These are phyloP conservation scores for Eurystomus glaucurus DNA, from an alignment of 2,797 vertebrate genomes.

Conservation along the genomic window DNA sequence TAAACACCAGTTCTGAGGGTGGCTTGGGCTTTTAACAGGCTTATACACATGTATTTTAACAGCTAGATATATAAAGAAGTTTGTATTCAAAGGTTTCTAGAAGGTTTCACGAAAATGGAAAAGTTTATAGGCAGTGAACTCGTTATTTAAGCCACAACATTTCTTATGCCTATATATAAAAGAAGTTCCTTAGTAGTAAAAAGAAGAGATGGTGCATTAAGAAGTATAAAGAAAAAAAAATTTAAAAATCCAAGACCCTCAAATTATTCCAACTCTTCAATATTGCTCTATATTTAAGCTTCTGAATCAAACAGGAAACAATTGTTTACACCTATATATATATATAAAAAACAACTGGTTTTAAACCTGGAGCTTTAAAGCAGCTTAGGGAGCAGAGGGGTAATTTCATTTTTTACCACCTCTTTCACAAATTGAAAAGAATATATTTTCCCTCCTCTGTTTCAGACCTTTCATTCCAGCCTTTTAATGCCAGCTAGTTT, in stretches of 20 bases:
- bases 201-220: background rate
- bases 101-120: too few relatives aligned
- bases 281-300: background rate
- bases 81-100: background rate
- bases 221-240: background rate
- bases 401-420: background rate
- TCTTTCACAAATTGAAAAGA: background rate
- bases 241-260: background rate
- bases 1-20: background rate
- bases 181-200: background rate
- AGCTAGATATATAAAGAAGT: background rate
- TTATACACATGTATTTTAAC: background rate
- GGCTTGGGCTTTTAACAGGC: background rate
- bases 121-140: background rate
- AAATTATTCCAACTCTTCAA: background rate
- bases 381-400: background rate
- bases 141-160: background rate
- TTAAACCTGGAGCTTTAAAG: background rate
- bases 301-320: background rate
- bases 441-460: background rate
- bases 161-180: background rate
- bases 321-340: background rate
- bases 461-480: background rate
- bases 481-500: background rate
- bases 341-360: background rate